Evolutionary conservation across 2,113 vertebrate species (phyloP), one percentile per base, ranked within the genome.

Genomic region (Takifugu flavidus): DNA sequence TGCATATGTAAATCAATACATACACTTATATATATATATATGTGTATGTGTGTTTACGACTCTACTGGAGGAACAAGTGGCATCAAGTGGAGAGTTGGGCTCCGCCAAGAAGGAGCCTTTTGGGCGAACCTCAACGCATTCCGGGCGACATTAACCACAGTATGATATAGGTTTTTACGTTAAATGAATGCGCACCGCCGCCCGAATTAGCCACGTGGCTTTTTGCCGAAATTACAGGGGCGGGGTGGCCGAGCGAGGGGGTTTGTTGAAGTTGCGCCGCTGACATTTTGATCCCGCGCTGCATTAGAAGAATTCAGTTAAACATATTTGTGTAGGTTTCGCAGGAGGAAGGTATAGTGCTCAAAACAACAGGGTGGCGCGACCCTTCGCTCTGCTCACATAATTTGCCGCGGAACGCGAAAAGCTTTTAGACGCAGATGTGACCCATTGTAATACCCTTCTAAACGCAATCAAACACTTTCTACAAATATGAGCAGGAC

Each of bases 361-460:
- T 87, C 69, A 72, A 88, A 88, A 91, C 90, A 91, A 89, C 83
- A 79, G 86, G 88, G 86, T 84, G 79, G 69, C 50, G 72, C 78
- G 87, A 89, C 89, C 86, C 89, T 89, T 91, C 83, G 79, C 86
- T 90, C 85, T 85, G 88, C 89, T 90, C 91, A 89, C 87, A 89
- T 90, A 85, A 91, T 90, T 90, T 86, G 83, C 89, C 76, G 81
- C 83, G 83, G 82, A 90, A 90, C 84, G 84, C 87, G 86, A 91
- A 91, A 91, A 92, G 90, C 90, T 92, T 92, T 92, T 91, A 91
- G 89, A 91, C 89, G 88, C 89, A 89, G 76, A 89, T 89, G 88
- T 92, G 91, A 90, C 91, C 91, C 85, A 87, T 88, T 87, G 89
- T 91, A 88, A 90, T 92, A 91, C 90, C 89, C 90, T 90, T 88